Evolutionary conservation across 2,113 vertebrate species (phyloP), one percentile per base, ranked within the genome.

Genomic region (Chunga burmeisteri): DNA sequence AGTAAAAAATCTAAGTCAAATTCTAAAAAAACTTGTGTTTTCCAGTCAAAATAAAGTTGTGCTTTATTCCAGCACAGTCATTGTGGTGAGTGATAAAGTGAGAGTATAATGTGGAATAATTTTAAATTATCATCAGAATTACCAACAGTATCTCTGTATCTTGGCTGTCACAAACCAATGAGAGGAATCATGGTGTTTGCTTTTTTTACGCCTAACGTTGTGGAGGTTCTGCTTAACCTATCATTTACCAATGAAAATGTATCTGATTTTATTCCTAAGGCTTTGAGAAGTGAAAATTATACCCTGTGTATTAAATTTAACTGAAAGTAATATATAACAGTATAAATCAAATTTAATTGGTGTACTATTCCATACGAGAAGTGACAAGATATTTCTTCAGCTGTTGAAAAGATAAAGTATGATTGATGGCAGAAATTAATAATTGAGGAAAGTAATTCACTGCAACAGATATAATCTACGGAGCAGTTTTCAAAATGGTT

Each of bases 341-440:
- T 32, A 92, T 92, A 95, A 93, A 94, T 96, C 88, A 96, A 95
- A 94, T 90, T 88, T 93, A 96, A 93, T 97, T 92, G 92, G 58
- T 87, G 42, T 68, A 61, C 49, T 89, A 56, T 89, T 93, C 52
- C 70, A 90, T 89, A 84, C n/a, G 84, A 90, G 40, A 96, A 95
- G 62, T 94, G 94, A 97, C 93, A 97, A 94, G 93, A 77, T 87
- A 86, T 42, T 96, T 93, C 73, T 96, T 93, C 88, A 92, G 79
- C 77, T 85, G 78, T 90, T 75, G 49, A 75, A 86, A 89, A 95
- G 92, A 96, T 93, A 90, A 94, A 93, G 86, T 62, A 29, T 96
- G 90, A 97, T 96, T 97, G 96, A 97, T 96, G 81, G 90, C 88
- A 96, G 73, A 94, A 96, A 96, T 95, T 95, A 97, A 95, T 96